Base-by-base conservation (phyloP, 2,113 vertebrate genomes). In the Astatoreochromis straeleni region DNA sequence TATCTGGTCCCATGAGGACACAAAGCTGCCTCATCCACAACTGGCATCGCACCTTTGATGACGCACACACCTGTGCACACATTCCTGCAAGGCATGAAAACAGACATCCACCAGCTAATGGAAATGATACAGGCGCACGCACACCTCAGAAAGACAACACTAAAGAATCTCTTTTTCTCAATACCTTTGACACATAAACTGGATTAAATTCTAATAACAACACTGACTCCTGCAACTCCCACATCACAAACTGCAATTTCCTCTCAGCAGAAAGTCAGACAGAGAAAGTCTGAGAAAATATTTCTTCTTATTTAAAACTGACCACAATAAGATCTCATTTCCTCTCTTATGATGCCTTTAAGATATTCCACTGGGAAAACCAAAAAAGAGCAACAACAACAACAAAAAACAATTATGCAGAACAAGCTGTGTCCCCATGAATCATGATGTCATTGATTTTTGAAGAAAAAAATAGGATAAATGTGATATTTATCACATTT, bases 1-100 rank as follows among this genome's bases (percentile, higher is more conserved):
- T 85, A 84, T 63, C 87, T 82, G 81, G 82, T 85, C 82, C 81
- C 90, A 85, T 3, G n/a, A 47, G 58, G 60, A 83, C n/a, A 78
- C 5, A 8, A 58, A 86, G 49, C 65, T 84, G 85, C 78, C 80
- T 89, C 89, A 89, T 87, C 81, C 85, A 57, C 75, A 80, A 58
- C 85, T 89, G 82, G 82, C 89, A 89, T 70, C 7, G 2, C 78
- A 60, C 11, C 35, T 57, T 47, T 82, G 82, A 75, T 57, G 47
- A 88, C 75, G 55, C 85, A 80, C 11, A 70, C 84, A 92, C 80
- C 87, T 91, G 85, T 87, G 84, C 85, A 83, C 85, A 82, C 79
- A 38, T 51, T 55, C 47, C 65, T 60, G 14, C 55, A 75, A 68
- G 19, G 83, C 75, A 87, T 65, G 31, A 85, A 88, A 85, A 86